Percentiles rank a stretch among this genome's conserved stretches.
These are phyloP conservation scores for Passer domesticus DNA, from an alignment of 2,113 vertebrate species.

Conservation along the genomic window DNA sequence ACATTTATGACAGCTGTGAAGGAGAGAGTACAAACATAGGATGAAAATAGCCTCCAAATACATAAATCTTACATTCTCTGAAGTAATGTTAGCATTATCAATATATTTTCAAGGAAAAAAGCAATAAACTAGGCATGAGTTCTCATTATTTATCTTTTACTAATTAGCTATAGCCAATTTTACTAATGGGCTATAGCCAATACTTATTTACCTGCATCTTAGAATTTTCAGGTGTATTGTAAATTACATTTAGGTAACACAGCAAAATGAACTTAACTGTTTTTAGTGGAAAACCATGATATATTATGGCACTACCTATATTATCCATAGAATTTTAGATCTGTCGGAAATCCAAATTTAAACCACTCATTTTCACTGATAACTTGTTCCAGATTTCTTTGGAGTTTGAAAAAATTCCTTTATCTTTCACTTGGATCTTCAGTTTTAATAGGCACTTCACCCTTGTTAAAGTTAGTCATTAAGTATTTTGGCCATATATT, in stretches of 20 bases:
- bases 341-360: neutral
- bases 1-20: slow-evolving; percentile 13
- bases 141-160: slow-evolving; percentile 20
- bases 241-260: neutral
- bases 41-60: slow-evolving; percentile 16
- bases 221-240: neutral
- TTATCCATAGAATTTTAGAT: neutral
- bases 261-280: neutral
- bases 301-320: neutral
- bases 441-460: neutral
- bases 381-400: neutral
- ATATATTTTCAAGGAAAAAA: neutral
- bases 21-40: neutral
- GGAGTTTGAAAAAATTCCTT: neutral
- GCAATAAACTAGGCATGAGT: neutral
- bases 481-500: neutral
- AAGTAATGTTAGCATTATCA: neutral
- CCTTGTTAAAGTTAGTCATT: neutral
- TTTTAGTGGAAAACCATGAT: neutral
- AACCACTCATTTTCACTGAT: neutral
- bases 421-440: neutral
- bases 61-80: neutral
- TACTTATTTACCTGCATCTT: neutral
- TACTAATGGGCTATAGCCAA: neutral
- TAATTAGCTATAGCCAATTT: neutral